Percentiles rank a stretch among this genome's conserved stretches.
Evolutionary conservation across 2,113 vertebrate genomes (phyloP).

Genomic region (Zosterops lateralis): DNA sequence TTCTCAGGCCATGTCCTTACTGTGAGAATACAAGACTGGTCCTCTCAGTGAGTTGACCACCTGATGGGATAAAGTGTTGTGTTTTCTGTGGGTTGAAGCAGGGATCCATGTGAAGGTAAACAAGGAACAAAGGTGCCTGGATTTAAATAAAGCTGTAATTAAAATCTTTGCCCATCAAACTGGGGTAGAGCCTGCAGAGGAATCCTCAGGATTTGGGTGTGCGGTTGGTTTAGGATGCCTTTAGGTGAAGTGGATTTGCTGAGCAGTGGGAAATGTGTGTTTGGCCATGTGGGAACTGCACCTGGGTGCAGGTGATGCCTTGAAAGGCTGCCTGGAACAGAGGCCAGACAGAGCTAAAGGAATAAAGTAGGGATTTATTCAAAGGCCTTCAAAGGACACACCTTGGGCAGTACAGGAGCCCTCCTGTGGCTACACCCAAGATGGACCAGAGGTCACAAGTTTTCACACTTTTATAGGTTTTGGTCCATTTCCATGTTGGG

Average conservation of each 20-base stretch:
- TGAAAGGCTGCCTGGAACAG: neutral
- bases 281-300: neutral
- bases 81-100: neutral
- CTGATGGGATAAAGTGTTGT: neutral
- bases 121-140: neutral
- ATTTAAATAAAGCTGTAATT: neutral
- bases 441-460: neutral
- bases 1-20: neutral
- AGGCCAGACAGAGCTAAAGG: neutral
- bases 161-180: neutral
- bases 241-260: neutral
- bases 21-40: neutral
- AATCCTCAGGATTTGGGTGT: neutral
- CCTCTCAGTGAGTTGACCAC: neutral
- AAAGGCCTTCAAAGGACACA: no score
- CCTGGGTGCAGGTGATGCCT: neutral
- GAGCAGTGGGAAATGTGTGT: neutral
- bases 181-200: neutral
- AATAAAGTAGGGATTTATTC: neutral
- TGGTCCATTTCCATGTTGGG: neutral
- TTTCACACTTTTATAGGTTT: neutral
- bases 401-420: neutral
- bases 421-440: rapidly evolving
- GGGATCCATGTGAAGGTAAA: neutral
- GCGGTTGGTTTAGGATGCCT: neutral